Percentiles rank a stretch among this genome's conserved stretches.
phyloP scores from a whole-genome alignment of 53 echinoderm and acorn worm genomes.

The Glandiceps talaboti region DNA sequence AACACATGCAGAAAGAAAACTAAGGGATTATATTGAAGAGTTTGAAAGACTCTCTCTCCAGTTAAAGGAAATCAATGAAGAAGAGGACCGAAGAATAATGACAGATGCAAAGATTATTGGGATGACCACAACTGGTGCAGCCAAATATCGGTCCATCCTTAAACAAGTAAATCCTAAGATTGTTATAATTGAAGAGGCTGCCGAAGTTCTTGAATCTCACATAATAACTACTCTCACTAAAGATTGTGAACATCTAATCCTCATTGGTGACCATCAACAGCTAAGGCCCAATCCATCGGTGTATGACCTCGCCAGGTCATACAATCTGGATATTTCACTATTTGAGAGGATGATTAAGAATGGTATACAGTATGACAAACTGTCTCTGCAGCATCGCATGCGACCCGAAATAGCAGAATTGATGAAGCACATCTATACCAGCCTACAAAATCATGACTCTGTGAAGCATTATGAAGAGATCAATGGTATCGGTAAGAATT shows the following conservation, averaged over 20 bases:
- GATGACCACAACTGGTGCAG: slow-evolving; percentile 87
- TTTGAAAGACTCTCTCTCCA: neutral
- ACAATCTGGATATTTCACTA: slow-evolving; percentile 54
- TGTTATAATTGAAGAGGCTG: slow-evolving; percentile 11
- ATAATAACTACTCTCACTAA: slow-evolving; percentile 14
- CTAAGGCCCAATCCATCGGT: slow-evolving; percentile 82
- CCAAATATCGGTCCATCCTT: slow-evolving; percentile 37
- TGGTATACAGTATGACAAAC: slow-evolving; percentile 45
- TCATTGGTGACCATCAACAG: slow-evolving; percentile 87
- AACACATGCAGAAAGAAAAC: neutral
- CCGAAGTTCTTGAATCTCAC: slow-evolving; percentile 2
- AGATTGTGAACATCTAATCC: slow-evolving; percentile 62
- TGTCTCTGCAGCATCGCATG: slow-evolving; percentile 63
- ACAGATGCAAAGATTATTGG: slow-evolving; percentile 43
- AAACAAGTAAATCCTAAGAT: slow-evolving; percentile 40
- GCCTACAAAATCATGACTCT: slow-evolving; percentile 36
- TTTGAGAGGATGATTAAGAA: slow-evolving; percentile 76
- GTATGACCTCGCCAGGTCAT: slow-evolving; percentile 51
- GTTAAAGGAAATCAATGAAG: neutral
- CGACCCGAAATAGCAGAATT: slow-evolving; percentile 71
- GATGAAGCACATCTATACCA: slow-evolving; percentile 52
- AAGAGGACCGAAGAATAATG: slow-evolving; percentile 26
- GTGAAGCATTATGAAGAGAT: slow-evolving; percentile 30
- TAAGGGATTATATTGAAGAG: neutral
- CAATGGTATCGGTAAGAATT: slow-evolving; percentile 26